These are phyloP conservation scores for Aurelia sp. DNA, from an alignment of 30 jellyfish, hydroid and myxozoan genomes.

Conservation along the genomic window DNA sequence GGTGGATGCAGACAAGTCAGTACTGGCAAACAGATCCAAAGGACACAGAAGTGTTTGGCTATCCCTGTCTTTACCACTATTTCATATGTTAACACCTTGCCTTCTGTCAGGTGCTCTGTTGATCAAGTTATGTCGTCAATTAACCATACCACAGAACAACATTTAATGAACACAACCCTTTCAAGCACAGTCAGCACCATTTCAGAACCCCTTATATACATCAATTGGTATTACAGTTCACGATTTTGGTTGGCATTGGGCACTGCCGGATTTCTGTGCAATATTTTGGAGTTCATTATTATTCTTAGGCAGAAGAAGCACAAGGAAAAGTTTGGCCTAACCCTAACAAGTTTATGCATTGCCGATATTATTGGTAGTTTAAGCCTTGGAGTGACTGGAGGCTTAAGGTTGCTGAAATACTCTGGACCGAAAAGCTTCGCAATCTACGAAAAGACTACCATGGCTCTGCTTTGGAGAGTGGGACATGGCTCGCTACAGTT, in stretches of 20 bases:
- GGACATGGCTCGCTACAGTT: constrained; percentile 31
- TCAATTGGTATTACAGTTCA: constrained; percentile 50
- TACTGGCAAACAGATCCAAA: no score
- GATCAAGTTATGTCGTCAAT: no score
- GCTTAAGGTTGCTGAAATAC: constrained; percentile 6
- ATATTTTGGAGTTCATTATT: background rate
- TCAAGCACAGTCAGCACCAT: no score
- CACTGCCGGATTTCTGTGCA: background rate
- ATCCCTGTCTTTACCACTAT: no score
- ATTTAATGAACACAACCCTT: no score
- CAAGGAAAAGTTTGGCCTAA: constrained; percentile 13
- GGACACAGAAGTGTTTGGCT: no score
- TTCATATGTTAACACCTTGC: no score
- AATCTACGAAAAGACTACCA: constrained; percentile 4
- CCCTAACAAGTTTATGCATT: constrained; percentile 16
- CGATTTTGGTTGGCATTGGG: constrained; percentile 49
- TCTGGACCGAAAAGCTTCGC: background rate
- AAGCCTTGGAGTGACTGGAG: background rate
- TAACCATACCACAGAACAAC: no score
- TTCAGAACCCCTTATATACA: background rate
- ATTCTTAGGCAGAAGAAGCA: constrained; percentile 1
- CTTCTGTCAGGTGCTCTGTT: no score
- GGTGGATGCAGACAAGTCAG: no score
- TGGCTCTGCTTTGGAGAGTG: background rate
- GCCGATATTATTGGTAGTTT: constrained; percentile 25